Percentiles rank a stretch among this genome's conserved stretches.
These are phyloP conservation scores for Drosophila albomicans DNA, from an alignment of 1,140 invertebrate genomes.

Conservation along the genomic window DNA sequence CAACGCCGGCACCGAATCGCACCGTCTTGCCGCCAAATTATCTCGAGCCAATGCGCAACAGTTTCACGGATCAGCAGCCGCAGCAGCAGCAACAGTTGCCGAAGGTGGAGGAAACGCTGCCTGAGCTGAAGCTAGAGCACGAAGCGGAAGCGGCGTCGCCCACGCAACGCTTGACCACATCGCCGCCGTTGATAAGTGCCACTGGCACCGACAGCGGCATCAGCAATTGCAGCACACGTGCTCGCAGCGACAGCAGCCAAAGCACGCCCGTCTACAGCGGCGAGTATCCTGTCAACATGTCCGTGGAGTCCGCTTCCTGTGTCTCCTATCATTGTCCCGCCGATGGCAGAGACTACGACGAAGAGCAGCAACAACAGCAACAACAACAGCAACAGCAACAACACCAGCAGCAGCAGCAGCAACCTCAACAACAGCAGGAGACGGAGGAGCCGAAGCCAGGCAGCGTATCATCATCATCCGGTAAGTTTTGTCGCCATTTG, in stretches of 20 bases:
- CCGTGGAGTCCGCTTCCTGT: slow-evolving; percentile 77
- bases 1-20: slow-evolving; percentile 73
- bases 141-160: slow-evolving; percentile 57
- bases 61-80: slow-evolving; percentile 37
- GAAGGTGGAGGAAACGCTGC: slow-evolving; percentile 52
- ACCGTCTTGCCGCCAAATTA: slow-evolving; percentile 73
- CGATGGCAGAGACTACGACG: slow-evolving; percentile 70
- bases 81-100: neutral
- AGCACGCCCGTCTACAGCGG: slow-evolving; percentile 77
- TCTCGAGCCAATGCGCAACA: slow-evolving; percentile 59
- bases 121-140: slow-evolving; percentile 59
- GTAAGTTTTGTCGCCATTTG: slow-evolving; percentile 66
- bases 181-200: slow-evolving; percentile 76
- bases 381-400: slow-evolving; percentile 39
- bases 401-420: slow-evolving; percentile 29
- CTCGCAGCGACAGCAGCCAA: slow-evolving; percentile 75
- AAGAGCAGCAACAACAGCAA: slow-evolving; percentile 54
- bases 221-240: slow-evolving; percentile 75
- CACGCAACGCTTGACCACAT: slow-evolving; percentile 62
- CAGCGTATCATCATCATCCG: slow-evolving; percentile 34
- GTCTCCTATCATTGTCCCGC: slow-evolving; percentile 73
- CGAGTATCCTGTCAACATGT: slow-evolving; percentile 79
- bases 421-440: neutral
- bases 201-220: slow-evolving; percentile 80
- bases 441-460: slow-evolving; percentile 28